Base-by-base conservation (phyloP, 2,797 vertebrate genomes). In the Amblyraja radiata region DNA sequence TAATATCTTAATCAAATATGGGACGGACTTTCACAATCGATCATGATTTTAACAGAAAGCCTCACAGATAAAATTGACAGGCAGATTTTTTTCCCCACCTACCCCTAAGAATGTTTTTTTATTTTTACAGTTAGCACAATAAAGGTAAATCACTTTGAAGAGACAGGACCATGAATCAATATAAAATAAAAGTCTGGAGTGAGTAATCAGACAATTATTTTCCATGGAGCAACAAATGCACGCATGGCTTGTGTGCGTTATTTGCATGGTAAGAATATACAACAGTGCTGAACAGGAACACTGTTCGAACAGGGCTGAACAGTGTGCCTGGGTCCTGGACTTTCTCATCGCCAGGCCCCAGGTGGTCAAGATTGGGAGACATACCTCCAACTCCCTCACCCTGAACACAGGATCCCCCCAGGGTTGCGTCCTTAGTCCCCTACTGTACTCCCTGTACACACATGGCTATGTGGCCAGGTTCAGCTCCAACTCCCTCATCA, bases 1-100 rank as follows among this genome's bases (percentile, higher is more conserved):
- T 25, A 76, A 93, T 78, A 93, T 74, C 28, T 86, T 86, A 88
- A 77, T 90, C 46, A 93, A 84, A 92, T 76, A 54, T 92, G 71
- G 21, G 68, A 58, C 21, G 23, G 58, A 76, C 74, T 58, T 76
- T 54, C 71, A 76, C 73, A 76, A 73, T 74, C 71, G 25, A 92
- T 92, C 36, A n/a, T 28, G 39, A 32, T 18, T 68, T 68, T 88
- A 68, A 63, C n/a, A 68, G 16, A 68, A 88, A 88, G 68, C 68
- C 58, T 92, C 39, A 92, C 71, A 74, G 90, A 54, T 74, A 74
- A 46, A 74, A 91, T 54, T 73, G 61, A 88, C n/a, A 16, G 61
- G 61, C 84, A 36, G n/a, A 32, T 32, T 88, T 54, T 54, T 68
- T 32, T 88, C 63, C 88, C 84, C 65, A 68, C 68, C 32, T 88